Evolutionary conservation across 2,888 invertebrate species (phyloP), one percentile per base, ranked within the genome.

Genomic region (Tinea semifulvella): DNA sequence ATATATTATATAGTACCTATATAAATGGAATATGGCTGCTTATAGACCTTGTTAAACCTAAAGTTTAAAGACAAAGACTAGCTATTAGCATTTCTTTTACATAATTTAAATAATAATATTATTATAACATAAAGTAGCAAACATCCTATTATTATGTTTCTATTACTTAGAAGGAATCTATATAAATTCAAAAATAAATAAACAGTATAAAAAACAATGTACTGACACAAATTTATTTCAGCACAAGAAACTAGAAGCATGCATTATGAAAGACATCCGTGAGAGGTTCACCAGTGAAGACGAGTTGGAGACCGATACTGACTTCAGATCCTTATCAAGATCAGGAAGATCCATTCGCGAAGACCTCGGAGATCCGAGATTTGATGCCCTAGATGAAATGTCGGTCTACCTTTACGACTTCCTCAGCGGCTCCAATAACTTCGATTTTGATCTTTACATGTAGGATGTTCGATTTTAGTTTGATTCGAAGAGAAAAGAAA

Each of bases 241-340:
- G 83, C 88, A 88, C 68, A 88, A 88, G 71, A 88, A 88, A 57
- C 57, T 88, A 43, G 88, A 88, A 60, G 87, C 88, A 0, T 88
- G 88, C 60, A 85, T 88, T 50, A 87, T 88, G 87, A 88, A 88
- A 56, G 88, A 88, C 54, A 85, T 88, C 46, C 75, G 87, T 17
- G 87, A 88, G 50, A 82, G 86, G 45, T 86, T 85, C 61, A 71
- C 84, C 8, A 70, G 80, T 48, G 85, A 85, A 46, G 85, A 85
- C 31, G 85, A 85, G 46, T 65, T 85, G 42, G 82, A 83, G 42
- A 70, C 79, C 0, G 80, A 82, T 25, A 65, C 76, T 4, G 85
- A 85, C 47, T 79, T 82, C 47, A 74, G 79, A 71, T 80, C 66
- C 1, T 57, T 84, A 18, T 77, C 84, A 42, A 66, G 86, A 20